Base-by-base conservation (phyloP, 2,888 invertebrate genomes). In the Leptopilina syphax region DNA sequence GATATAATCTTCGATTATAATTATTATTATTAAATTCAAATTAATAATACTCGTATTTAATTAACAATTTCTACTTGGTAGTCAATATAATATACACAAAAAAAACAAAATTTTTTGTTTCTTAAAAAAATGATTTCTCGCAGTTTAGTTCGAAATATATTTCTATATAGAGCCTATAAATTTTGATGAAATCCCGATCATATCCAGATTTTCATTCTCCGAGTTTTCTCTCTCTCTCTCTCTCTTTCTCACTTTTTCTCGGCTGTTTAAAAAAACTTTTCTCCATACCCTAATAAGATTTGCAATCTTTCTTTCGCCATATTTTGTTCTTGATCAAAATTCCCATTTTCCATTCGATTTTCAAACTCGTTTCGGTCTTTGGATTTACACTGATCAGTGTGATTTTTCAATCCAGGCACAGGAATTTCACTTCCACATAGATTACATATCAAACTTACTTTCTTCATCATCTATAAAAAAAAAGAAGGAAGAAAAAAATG, bases 391-490 rank as follows among this genome's bases (percentile, higher is more conserved):
- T 12, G 12, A 54, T 70, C 54, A 24, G 70, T 70, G 24, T 70
- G 70, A 10, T 50, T 70, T 27, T 24, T 70, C 27, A 70, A 54
- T 12, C 54, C 70, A 27, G 8, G n/a, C 5, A 70, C 70, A 27
- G 12, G 54, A 70, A 70, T 24, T 70, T 70, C 70, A 70, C 50
- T 27, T 50, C 54, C 70, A 27, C 70, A 70, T 13, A 70, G 50
- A 50, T 50, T 24, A 24, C 70, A 70, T 24, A 50, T 27, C 13
- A 70, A 54, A 13, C 50, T 70, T 27, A 70, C 54, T 54, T 24
- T 9, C 50, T 70, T 27, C 27, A 70, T 13, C 12, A 54, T 27
- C 70, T 70, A 10, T 8, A 44, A 34, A 34, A 4, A 34, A 4
- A 34, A 34, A 34, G 34, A 34, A 34, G 4, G 44, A 7, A 44